Evolutionary conservation across 2,888 invertebrate genomes (phyloP).

Genomic region (Myathropa florea): DNA sequence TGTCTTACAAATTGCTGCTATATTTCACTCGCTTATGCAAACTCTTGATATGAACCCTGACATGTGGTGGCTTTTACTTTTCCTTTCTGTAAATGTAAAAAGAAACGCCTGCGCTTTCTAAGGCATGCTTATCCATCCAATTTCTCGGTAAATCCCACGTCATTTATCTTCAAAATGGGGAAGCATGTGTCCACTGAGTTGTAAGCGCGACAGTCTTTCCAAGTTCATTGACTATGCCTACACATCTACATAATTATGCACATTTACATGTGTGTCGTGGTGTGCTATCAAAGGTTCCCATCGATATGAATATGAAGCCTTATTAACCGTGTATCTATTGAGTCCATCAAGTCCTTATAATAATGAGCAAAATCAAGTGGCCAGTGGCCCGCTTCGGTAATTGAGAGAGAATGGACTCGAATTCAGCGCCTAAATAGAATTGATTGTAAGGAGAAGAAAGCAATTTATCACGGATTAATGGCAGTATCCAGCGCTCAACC

Average conservation of each 20-base stretch:
- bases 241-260: not conserved
- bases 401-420: not conserved
- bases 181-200: not conserved
- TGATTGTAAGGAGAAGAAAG: not conserved
- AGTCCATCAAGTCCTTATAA: not conserved
- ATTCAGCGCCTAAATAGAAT: not conserved
- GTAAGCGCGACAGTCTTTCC: not conserved
- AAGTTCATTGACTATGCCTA: not conserved
- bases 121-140: not conserved
- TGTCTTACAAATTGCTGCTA: not conserved
- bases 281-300: not conserved
- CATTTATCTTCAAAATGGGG: not conserved
- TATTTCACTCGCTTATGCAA: not conserved
- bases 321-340: not conserved
- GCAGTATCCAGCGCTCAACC: slow-evolving; percentile 6
- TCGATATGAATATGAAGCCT: not conserved
- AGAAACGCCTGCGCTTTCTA: not conserved
- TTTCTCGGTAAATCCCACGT: not conserved
- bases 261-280: too few relatives aligned
- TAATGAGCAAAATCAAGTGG: not conserved
- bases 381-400: not conserved
- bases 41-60: too few relatives aligned
- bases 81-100: not conserved
- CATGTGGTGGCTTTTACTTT: not conserved
- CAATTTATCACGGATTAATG: slow-evolving; percentile 18